Evolutionary conservation across 35 echinoderm and acorn worm genomes (phyloP).

Genomic region (Anneissia japonica): DNA sequence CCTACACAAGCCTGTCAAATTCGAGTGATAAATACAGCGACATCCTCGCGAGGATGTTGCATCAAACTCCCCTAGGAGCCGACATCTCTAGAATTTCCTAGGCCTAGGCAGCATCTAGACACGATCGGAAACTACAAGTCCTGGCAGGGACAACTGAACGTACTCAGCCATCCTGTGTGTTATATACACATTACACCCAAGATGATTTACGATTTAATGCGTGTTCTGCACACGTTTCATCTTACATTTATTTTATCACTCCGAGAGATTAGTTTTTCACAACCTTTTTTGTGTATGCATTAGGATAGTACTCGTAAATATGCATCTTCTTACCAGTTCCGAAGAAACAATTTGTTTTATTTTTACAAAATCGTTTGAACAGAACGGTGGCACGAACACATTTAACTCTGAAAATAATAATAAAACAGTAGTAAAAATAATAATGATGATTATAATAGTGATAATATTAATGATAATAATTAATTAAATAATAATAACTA

Average conservation of each 20-base stretch:
- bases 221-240: not conserved
- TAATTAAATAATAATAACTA: too few species aligned
- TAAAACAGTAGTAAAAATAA: too few species aligned
- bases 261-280: not conserved
- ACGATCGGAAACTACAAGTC: not conserved
- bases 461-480: too few species aligned
- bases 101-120: not conserved
- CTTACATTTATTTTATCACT: not conserved
- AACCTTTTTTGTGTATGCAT: not conserved
- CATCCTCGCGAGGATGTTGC: not conserved
- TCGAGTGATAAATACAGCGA: not conserved
- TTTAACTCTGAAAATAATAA: too few species aligned
- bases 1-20: not conserved
- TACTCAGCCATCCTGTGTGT: not conserved
- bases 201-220: slow-evolving; percentile 1
- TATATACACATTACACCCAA: not conserved
- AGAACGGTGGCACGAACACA: too few species aligned
- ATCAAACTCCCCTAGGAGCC: not conserved
- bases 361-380: not conserved
- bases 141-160: not conserved
- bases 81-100: not conserved
- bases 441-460: too few species aligned
- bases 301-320: not conserved
- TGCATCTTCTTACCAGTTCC: not conserved
- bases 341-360: not conserved